Evolutionary conservation across 2,888 invertebrate genomes (phyloP).

Genomic region (Drosophila maculinotata): DNA sequence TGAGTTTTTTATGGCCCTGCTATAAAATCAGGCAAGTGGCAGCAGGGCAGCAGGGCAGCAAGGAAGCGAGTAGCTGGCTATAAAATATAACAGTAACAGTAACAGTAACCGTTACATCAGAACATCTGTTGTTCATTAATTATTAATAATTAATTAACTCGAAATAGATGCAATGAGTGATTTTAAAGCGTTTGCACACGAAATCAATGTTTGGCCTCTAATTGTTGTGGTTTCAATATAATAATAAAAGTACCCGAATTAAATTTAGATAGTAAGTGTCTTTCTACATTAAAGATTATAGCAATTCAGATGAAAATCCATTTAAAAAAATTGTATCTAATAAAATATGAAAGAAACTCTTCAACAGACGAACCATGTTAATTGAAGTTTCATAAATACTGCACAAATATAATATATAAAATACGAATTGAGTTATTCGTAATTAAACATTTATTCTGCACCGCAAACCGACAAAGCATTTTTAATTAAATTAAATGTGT

Average conservation of each 20-base stretch:
- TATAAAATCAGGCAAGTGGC: slow-evolving; percentile 50
- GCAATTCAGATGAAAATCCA: too few species aligned
- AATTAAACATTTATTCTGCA: too few species aligned
- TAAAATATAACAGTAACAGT: slow-evolving; percentile 18
- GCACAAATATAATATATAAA: background rate
- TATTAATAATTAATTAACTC: slow-evolving; percentile 60
- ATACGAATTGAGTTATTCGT: too few species aligned
- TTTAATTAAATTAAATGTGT: too few species aligned
- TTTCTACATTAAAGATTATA: too few species aligned
- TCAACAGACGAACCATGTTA: too few species aligned
- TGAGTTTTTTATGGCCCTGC: slow-evolving; percentile 62
- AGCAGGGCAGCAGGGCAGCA: background rate
- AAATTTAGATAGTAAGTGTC: too few species aligned
- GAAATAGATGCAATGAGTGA: slow-evolving; percentile 25
- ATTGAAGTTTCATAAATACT: background rate
- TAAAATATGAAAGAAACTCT: too few species aligned
- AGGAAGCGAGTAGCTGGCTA: slow-evolving; percentile 12
- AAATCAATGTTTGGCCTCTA: background rate
- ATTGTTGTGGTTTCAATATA: background rate
- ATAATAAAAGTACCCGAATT: background rate
- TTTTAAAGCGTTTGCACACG: slow-evolving; percentile 17
- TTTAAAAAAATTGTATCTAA: too few species aligned
- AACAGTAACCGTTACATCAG: slow-evolving; percentile 16
- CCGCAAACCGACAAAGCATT: too few species aligned
- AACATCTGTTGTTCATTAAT: slow-evolving; percentile 52